These are phyloP conservation scores for Pocillopora meandrina DNA, from an alignment of 92 coral and sea anemone species.

Conservation along the genomic window DNA sequence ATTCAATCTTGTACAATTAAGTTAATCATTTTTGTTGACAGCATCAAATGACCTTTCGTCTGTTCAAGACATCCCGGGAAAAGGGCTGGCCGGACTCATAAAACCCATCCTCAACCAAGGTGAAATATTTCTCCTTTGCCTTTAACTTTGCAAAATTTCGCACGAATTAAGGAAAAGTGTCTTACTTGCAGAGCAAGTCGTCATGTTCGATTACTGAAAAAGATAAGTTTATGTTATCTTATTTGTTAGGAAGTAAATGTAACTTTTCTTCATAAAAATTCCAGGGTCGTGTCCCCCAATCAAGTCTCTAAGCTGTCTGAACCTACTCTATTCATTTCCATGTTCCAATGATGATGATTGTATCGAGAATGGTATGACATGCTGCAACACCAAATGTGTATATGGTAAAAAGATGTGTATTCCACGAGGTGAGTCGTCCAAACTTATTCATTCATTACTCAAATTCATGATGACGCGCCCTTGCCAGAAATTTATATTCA, in stretches of 20 bases:
- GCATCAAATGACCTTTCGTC: constrained; percentile 38
- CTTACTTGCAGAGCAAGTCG: too few relatives aligned
- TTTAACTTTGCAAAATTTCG: not conserved
- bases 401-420: constrained; percentile 93
- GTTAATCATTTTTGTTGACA: not conserved
- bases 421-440: constrained; percentile 75
- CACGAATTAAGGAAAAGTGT: too few relatives aligned
- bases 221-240: too few relatives aligned
- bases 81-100: constrained; percentile 3
- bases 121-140: not conserved
- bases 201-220: too few relatives aligned
- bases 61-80: constrained; percentile 13
- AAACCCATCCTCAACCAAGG: constrained; percentile 37
- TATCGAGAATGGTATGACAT: constrained; percentile 92
- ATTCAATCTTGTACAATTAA: too few relatives aligned
- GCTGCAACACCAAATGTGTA: constrained; percentile 80
- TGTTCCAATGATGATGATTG: constrained; percentile 86
- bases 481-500: too few relatives aligned
- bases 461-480: too few relatives aligned
- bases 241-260: too few relatives aligned
- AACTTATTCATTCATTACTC: not conserved
- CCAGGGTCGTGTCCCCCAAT: constrained; percentile 88
- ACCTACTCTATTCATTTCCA: constrained; percentile 87
- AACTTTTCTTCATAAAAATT: too few relatives aligned
- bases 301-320: constrained; percentile 69